Evolutionary conservation across 1,140 invertebrate species (phyloP), one percentile per base, ranked within the genome.

Genomic region (Platyscapa corneri): DNA sequence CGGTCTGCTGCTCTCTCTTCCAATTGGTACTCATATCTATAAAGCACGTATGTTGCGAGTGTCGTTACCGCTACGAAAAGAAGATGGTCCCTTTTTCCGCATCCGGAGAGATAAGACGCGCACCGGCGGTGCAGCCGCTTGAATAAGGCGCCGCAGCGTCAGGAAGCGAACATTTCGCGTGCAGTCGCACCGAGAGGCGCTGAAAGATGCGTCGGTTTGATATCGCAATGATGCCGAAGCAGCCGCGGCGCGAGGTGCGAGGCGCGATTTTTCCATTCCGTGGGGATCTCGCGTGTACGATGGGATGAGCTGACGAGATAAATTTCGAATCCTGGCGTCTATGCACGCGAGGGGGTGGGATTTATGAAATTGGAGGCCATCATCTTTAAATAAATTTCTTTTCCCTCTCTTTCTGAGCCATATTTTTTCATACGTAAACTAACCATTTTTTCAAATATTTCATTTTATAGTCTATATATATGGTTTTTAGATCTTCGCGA

Each of bases 41-140:
- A 53, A 1, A 53, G 16, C 12, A 18, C 49, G 49, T 53, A 2
- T 20, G 49, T 39, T 27, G 49, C 30, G 32, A 18, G 30, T 30
- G 53, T 80, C 77, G 60, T 80, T 65, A 65, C 49, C 34, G 27
- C 77, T 2, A 20, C n/a, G 12, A 23, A 37, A 23, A 49, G 77
- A n/a, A 65, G 16, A 30, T 65, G 30, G 0, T n/a, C n/a, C n/a
- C 75, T 80, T 88, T n/a, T 87, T 86, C 75, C 78, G 86, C 87
- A 87, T 89, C 88, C 88, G 88, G 86, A 83, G 77, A 88, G 91
- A 92, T 91, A 92, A 91, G 86, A 83, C 75, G 75, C 67, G 86
- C 87, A 23, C 0, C 60, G 60, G 18, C 7, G 3, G 2, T 18
- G 23, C 14, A 30, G 65, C 18, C 32, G 34, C 7, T 30, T 67